These are phyloP conservation scores for Eunapius fragilis DNA, from an alignment of 37 sponge, comb jelly and placozoan species.

Conservation along the genomic window DNA sequence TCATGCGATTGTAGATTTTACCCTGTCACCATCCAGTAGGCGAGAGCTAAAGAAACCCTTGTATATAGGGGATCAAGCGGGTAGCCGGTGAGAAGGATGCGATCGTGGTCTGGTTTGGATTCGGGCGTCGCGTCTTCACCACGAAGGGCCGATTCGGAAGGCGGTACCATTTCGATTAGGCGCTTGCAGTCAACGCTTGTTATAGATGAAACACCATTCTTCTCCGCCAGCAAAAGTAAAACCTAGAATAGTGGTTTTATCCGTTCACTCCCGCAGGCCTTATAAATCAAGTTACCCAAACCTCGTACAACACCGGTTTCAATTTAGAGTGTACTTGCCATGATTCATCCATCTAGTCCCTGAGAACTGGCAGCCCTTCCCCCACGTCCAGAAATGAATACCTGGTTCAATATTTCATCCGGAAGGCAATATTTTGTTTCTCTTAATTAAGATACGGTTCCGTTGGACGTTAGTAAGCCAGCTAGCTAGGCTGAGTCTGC, in stretches of 20 bases:
- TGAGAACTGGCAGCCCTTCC: too few species aligned
- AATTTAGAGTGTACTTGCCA: conserved; percentile 22
- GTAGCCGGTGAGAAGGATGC: conserved; percentile 35
- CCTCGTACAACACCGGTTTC: conserved; percentile 8
- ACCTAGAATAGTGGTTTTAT: too few species aligned
- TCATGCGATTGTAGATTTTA: conserved; percentile 1
- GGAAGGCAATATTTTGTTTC: too few species aligned
- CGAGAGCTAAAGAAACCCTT: conserved; percentile 18
- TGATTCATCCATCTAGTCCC: too few species aligned
- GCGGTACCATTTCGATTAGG: conserved; percentile 11
- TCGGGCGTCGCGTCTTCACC: neutral
- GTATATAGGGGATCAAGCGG: conserved; percentile 44
- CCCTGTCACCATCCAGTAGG: conserved; percentile 58
- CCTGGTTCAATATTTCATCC: too few species aligned
- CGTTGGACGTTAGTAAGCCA: too few species aligned
- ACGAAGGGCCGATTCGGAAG: neutral
- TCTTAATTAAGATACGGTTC: too few species aligned
- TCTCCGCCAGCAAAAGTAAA: too few species aligned
- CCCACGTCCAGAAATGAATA: too few species aligned
- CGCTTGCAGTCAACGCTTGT: conserved; percentile 22
- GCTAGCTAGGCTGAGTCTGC: too few species aligned
- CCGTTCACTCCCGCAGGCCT: neutral
- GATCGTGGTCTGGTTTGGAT: neutral
- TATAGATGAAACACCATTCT: neutral
- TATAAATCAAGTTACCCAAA: neutral